phyloP scores from a whole-genome alignment of 30 jellyfish, hydroid and myxozoan species.

The Chrysaora quinquecirrha region DNA sequence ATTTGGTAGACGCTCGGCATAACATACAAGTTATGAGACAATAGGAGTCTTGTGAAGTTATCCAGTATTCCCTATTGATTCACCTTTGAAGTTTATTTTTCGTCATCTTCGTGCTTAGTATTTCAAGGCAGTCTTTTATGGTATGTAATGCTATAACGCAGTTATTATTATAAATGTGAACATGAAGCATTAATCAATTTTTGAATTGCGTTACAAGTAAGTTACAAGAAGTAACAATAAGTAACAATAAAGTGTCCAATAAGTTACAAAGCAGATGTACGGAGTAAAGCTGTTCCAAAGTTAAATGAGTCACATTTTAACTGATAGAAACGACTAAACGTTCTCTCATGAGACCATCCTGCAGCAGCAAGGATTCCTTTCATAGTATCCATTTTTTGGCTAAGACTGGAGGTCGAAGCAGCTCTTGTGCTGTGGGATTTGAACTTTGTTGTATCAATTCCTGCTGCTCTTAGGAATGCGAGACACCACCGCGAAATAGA shows the following conservation, averaged over 20 bases:
- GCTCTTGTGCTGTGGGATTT: constrained; percentile 47
- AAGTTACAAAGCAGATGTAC: neutral
- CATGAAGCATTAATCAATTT: neutral
- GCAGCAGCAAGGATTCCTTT: constrained; percentile 13
- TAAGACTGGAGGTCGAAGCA: constrained; percentile 6
- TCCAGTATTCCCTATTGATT: no score
- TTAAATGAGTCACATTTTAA: constrained; percentile 1
- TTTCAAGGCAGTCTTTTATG: no score
- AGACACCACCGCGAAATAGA: constrained; percentile 15
- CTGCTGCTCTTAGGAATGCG: constrained; percentile 9
- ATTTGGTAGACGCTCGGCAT: no score
- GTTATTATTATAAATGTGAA: no score
- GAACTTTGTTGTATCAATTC: constrained; percentile 8
- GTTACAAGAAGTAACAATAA: neutral
- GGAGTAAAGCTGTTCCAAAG: constrained; percentile 6
- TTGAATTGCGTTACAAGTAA: neutral
- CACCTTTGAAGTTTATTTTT: no score
- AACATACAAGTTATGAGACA: no score
- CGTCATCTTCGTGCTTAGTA: no score
- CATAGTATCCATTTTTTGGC: neutral
- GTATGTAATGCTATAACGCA: no score
- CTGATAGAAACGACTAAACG: constrained; percentile 31
- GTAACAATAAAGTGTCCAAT: neutral
- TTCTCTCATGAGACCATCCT: constrained; percentile 24
- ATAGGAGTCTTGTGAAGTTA: no score